These are phyloP conservation scores for Hemicentrotus pulcherrimus DNA, from an alignment of 35 echinoderm and acorn worm species.

Conservation along the genomic window DNA sequence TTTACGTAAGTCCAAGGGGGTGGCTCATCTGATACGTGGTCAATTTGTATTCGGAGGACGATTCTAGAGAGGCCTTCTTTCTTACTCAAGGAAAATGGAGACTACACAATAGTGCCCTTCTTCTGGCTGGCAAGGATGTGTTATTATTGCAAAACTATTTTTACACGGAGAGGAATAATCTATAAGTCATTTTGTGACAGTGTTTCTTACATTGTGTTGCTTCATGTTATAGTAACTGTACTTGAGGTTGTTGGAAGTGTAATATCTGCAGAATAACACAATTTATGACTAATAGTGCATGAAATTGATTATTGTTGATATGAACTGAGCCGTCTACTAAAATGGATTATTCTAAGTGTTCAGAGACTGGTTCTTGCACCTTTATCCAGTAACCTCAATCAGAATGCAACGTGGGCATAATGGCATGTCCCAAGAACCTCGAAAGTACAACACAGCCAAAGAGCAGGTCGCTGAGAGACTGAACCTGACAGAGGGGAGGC, in stretches of 20 bases:
- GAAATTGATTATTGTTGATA: not conserved
- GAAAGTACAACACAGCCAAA: constrained; percentile 64
- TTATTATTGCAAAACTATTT: not conserved
- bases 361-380: not conserved
- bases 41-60: not conserved
- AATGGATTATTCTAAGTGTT: not conserved
- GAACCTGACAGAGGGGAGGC: constrained; percentile 79
- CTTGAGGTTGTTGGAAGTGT: not conserved
- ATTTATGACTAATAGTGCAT: not conserved
- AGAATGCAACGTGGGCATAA: not conserved
- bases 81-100: not conserved
- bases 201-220: not conserved
- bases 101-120: not conserved
- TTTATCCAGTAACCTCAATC: not conserved
- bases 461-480: constrained; percentile 67
- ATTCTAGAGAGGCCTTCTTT: not conserved
- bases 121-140: not conserved
- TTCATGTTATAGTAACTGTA: not conserved
- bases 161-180: not conserved
- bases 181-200: not conserved
- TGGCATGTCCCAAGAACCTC: not conserved
- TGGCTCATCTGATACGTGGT: not conserved
- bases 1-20: not conserved
- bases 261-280: not conserved
- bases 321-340: not conserved